These are phyloP conservation scores for Manis crassicaudata DNA, from an alignment of 2,797 vertebrate genomes.

Conservation along the genomic window DNA sequence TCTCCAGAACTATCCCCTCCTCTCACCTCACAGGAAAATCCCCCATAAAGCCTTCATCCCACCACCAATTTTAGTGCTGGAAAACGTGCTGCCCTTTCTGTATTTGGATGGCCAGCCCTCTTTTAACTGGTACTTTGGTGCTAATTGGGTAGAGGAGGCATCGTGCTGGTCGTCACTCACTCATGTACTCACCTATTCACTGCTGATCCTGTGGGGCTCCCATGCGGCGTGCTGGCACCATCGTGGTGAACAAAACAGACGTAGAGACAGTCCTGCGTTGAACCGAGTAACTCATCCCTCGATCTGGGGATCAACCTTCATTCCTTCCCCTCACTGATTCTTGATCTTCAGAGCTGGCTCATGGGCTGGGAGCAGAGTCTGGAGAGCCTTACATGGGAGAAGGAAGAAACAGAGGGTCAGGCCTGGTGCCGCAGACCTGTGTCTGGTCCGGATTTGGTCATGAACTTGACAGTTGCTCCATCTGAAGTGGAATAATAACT, in stretches of 20 bases:
- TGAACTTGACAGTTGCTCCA: not conserved
- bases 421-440: not conserved
- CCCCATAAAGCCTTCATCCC: not conserved
- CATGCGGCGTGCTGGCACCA: rapidly evolving
- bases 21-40: not conserved
- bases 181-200: not conserved
- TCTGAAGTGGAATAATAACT: not conserved
- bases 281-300: not conserved
- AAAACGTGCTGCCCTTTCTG: not conserved
- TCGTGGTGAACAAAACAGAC: not conserved
- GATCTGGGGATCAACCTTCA: too few species aligned
- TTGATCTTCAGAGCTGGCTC: not conserved
- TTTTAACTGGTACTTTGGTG: not conserved
- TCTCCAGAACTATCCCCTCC: not conserved
- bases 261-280: rapidly evolving
- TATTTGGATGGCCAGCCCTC: not conserved
- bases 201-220: too few species aligned
- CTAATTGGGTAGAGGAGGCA: not conserved
- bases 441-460: not conserved
- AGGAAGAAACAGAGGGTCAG: not conserved
- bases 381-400: rapidly evolving
- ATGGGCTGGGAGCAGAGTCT: not conserved
- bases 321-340: not conserved
- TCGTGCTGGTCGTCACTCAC: not conserved
- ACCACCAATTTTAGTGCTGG: not conserved